Base-by-base conservation (phyloP, 2,797 vertebrate species). In the Taenioides sp. region DNA sequence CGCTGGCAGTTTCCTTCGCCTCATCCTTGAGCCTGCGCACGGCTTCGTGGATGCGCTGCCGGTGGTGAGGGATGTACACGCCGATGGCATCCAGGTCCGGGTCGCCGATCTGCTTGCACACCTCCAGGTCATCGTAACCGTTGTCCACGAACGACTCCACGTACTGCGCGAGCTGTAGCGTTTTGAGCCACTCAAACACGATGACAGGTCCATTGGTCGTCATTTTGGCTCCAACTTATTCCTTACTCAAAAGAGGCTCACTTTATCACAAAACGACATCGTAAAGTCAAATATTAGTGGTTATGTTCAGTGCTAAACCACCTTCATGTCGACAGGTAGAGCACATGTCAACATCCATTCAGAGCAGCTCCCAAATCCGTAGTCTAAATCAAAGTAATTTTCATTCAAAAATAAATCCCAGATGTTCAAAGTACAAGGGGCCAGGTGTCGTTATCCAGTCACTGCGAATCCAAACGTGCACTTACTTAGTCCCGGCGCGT, bases 11-110 rank as follows among this genome's bases (percentile, higher is more conserved):
- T 43, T 94, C 92, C 67, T 93, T 96, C 66, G 96, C 97, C 70
- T 97, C 96, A 76, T 98, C 96, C 72, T 93, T 95, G 52, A 99
- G 94, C 85, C 98, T 89, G 70, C 92, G 86, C 83, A 99, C 98
- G 34, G 98, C 98, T 60, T 97, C 96, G 83, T 96, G 96, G 77
- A 99, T 93, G 78, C 95, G 92, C 77, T 95, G 95, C 64, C 98
- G 90, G 93, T 99, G 97, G 72, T 95, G 95, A 31, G 96, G 95
- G 71, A 95, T 87, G 77, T 94, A 94, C 40, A 99, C 98, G 71
- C 98, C 98, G 88, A 99, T 99, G 75, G 97, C 98, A 79, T 99
- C 97, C 92, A 98, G 91, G 94, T 99, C 98, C 2, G 97, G 97
- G 83, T 99, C 96, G 40, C 97, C 98, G 55, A 99, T 99, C 83